A percentile compares a stretch with the other conserved stretches of the same genome.
Evolutionary conservation across 2,888 invertebrate species (phyloP).

Genomic region (Agelastica alni): DNA sequence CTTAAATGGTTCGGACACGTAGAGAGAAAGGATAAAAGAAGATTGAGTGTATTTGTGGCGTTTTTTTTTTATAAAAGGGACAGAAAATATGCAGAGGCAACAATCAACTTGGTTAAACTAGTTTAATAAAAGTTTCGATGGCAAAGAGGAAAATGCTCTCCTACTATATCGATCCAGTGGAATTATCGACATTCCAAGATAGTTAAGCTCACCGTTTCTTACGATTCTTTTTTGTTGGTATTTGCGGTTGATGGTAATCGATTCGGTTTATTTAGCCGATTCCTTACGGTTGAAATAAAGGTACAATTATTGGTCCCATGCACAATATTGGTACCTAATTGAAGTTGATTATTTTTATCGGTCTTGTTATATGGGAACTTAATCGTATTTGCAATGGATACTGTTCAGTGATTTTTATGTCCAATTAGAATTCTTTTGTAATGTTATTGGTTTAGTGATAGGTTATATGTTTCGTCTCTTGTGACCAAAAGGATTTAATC

Average conservation of each 20-base stretch:
- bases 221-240: constrained; percentile 43
- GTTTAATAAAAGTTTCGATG: too few species aligned
- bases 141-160: background rate
- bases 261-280: constrained; percentile 51
- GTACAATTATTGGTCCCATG: constrained; percentile 14
- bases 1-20: too few species aligned
- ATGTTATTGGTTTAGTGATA: background rate
- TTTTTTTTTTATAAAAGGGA: too few species aligned
- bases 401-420: background rate
- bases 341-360: constrained; percentile 25
- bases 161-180: constrained; percentile 29
- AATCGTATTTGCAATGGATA: background rate
- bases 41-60: too few species aligned
- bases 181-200: constrained; percentile 48
- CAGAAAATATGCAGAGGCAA: too few species aligned
- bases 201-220: constrained; percentile 46
- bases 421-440: background rate
- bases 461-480: too few species aligned
- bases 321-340: constrained; percentile 27
- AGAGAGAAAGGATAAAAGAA: too few species aligned
- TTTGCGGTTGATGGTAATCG: constrained; percentile 52
- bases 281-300: constrained; percentile 36
- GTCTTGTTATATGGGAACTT: constrained; percentile 11
- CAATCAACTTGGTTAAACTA: too few species aligned
- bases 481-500: too few species aligned